phyloP scores from a whole-genome alignment of 2,888 invertebrate species.

The Choristoneura rosaceana region DNA sequence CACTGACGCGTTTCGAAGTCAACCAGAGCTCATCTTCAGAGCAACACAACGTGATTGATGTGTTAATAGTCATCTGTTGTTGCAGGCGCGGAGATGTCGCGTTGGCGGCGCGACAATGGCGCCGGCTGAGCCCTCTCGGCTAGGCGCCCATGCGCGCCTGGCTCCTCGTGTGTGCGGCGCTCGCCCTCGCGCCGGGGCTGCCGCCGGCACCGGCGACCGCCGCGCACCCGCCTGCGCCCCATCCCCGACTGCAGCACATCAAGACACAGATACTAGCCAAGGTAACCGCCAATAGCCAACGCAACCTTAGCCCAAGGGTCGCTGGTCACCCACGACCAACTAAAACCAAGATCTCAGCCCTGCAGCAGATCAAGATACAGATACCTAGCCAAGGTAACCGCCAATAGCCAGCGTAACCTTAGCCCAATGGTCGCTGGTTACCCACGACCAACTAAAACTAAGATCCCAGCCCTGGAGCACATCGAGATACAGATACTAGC shows the following conservation, averaged over 20 bases:
- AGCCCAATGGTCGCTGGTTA: no score
- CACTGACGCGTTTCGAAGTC: no score
- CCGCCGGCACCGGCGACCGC: constrained; percentile 75
- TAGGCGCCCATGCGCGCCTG: constrained; percentile 82
- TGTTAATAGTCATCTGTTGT: background rate
- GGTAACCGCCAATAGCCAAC: constrained; percentile 64
- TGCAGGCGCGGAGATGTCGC: constrained; percentile 78
- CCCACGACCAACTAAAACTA: no score
- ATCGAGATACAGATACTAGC: constrained; percentile 43
- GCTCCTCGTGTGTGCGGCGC: constrained; percentile 81
- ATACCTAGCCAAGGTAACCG: constrained; percentile 67
- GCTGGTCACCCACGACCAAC: no score
- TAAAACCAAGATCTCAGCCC: background rate
- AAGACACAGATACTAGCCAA: constrained; percentile 73
- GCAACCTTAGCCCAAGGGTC: constrained; percentile 45
- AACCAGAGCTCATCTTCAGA: no score
- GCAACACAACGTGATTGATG: no score
- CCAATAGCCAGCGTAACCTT: no score
- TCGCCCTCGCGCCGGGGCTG: constrained; percentile 73
- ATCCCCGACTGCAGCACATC: constrained; percentile 63
- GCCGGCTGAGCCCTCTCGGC: constrained; percentile 77
- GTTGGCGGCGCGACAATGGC: constrained; percentile 78
- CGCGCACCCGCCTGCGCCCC: constrained; percentile 55
- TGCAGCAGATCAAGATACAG: constrained; percentile 69
- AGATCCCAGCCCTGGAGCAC: constrained; percentile 18